Percentiles rank a stretch among this genome's conserved stretches.
Evolutionary conservation across 2,113 vertebrate genomes (phyloP).

Genomic region (Cranoglanis bouderius): DNA sequence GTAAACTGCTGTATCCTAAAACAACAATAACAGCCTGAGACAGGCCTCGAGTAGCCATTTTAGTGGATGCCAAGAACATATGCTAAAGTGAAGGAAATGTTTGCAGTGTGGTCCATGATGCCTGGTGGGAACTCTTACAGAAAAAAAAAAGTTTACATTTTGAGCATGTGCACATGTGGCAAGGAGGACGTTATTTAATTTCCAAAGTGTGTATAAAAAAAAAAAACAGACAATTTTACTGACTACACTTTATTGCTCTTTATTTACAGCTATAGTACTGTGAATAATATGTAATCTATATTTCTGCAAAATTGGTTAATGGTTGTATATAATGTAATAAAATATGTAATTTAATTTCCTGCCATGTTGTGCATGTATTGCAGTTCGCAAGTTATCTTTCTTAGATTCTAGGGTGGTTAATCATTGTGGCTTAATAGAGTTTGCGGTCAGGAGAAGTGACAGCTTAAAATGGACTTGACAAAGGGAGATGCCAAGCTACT

Average conservation of each 20-base stretch:
- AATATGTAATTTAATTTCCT: neutral
- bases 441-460: neutral
- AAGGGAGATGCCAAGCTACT: neutral
- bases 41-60: conserved; percentile 32
- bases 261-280: neutral
- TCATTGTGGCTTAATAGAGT: neutral
- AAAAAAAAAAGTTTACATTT: neutral
- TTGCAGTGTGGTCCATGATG: neutral
- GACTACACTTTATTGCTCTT: neutral
- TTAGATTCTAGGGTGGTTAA: neutral
- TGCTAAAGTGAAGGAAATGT: conserved; percentile 10
- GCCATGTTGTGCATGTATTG: neutral
- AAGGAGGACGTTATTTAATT: neutral
- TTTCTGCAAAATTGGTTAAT: neutral
- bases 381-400: neutral
- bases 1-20: neutral
- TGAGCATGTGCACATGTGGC: neutral
- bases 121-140: neutral
- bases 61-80: conserved; percentile 7
- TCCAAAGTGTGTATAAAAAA: neutral
- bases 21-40: conserved; percentile 19
- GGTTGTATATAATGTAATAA: neutral
- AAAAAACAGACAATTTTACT: neutral
- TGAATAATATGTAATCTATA: neutral
- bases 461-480: neutral